These are phyloP conservation scores for Sebastes vulpes DNA, from an alignment of 2,797 vertebrate species.

Conservation along the genomic window DNA sequence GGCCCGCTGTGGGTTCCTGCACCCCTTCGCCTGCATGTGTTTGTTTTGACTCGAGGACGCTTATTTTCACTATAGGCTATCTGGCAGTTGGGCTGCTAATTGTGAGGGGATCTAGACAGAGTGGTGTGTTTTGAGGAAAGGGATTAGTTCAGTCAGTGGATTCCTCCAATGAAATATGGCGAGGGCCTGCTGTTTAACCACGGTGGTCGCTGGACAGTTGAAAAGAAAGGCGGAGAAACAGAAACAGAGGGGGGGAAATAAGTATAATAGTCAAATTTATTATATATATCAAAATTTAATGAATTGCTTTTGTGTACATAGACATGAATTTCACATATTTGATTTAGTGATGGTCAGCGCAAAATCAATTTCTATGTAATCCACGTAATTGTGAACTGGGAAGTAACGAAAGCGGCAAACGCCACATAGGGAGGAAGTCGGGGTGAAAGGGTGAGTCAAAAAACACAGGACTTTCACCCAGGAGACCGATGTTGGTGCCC, in stretches of 20 bases:
- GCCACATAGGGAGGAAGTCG: too few relatives aligned
- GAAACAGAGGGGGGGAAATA: neutral
- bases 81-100: constrained; percentile 72
- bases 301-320: too few relatives aligned
- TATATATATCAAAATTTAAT: neutral
- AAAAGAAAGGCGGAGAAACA: neutral
- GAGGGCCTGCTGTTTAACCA: constrained; percentile 13
- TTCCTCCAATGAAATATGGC: constrained; percentile 25
- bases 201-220: constrained; percentile 32
- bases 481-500: too few relatives aligned
- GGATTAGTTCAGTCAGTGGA: constrained; percentile 61
- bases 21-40: constrained; percentile 43
- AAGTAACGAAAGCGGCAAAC: too few relatives aligned
- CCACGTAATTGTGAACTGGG: too few relatives aligned
- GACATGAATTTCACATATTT: too few relatives aligned
- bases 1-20: constrained; percentile 42
- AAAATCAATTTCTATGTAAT: too few relatives aligned
- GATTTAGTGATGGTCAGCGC: too few relatives aligned
- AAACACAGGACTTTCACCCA: too few relatives aligned
- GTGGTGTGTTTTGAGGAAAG: constrained; percentile 56
- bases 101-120: constrained; percentile 66
- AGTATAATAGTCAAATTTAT: constrained; percentile 31
- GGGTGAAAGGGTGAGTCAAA: too few relatives aligned
- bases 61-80: constrained; percentile 80
- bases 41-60: constrained; percentile 80